Base-by-base conservation (phyloP, 1,140 invertebrate genomes). In the Heliconius eleuchia region DNA sequence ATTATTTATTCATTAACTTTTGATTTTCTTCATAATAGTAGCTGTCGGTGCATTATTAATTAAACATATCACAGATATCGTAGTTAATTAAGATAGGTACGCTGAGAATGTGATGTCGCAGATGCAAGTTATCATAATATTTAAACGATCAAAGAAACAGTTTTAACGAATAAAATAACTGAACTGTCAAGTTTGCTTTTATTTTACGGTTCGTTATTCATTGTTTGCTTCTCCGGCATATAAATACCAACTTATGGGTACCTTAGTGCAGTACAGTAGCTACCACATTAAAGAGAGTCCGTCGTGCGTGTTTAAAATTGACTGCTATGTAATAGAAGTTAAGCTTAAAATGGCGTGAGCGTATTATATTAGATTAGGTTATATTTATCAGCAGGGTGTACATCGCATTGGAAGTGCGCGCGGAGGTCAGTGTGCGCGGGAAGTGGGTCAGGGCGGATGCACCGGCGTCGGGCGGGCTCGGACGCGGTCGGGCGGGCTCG, bases 401-500 rank as follows among this genome's bases (percentile, higher is more conserved):
- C 72, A 74, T 80, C 84, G 86, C 84, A 87, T 87, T 85, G 84
- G 88, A 84, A 80, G 83, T 81, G 81, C 79, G 74, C 70, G 80
- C 60, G 80, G 89, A 89, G 91, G 91, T 93, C 91, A 92, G 85
- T 90, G 89, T 89, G 91, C 89, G 87, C 87, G 83, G 86, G 84
- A 92, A 93, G 80, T 93, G 86, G 91, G 90, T 92, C 90, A 92
- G 86, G 86, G 89, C 88, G 86, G 88, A 87, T 90, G 88, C 89
- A 88, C 82, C 85, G 85, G 82, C 76, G 80, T 75, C 81, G 81
- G 76, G 66, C 19, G 76, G 55, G 78, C 50, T 83, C 85, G 85
- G 84, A 23, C 73, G 52, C 60, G 76, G 55, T 87, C 89, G 87
- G 85, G 74, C 9, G n/a, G 19, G 66, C n/a, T 83, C 85, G 85